Evolutionary conservation across 1,140 invertebrate genomes (phyloP), one percentile per base, ranked within the genome.

Genomic region (Conus ventricosus): DNA sequence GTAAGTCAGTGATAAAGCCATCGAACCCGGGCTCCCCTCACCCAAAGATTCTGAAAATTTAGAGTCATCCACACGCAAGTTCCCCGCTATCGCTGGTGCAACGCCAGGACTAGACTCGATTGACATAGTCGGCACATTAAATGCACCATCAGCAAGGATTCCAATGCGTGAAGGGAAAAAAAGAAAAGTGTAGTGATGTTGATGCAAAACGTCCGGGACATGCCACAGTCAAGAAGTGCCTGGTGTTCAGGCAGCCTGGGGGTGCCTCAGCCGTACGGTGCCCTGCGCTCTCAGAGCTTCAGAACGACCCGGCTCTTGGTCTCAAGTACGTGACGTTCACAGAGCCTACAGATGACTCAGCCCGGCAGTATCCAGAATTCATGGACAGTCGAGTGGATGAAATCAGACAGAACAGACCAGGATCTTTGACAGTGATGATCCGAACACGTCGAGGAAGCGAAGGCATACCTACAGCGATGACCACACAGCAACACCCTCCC

Each of bases 341-440:
- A 71, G 23, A 71, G 17, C 67, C 67, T n/a, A 20, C 67, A 13
- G 23, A 71, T 20, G 23, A 4, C 15, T 71, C 67, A 63, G 11
- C 17, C 17, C 60, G 17, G 11, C 60, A 20, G 60, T 11, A 63
- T 20, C 67, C 0, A 23, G 13, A 20, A 7, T 71, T 71, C 67
- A 71, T n/a, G 67, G 67, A 78, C 76, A 54, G 51, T 13, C 13
- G 82, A 39, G 82, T 84, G 20, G 54, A 63, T 17, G 82, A 84
- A 55, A 55, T 84, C 23, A 84, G 82, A 39, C 60, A 63, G 25
- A 25, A 23, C 39, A 15, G n/a, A 60, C 82, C 82, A 8, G 11
- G 54, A 5, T 63, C 82, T 25, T 39, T 55, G 5, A 25, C 82
- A 10, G 20, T 71, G 17, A 20, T 71, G 67, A 71, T 71, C 67